phyloP scores from a whole-genome alignment of 2,888 invertebrate genomes.

The Habrosyne pyritoides region DNA sequence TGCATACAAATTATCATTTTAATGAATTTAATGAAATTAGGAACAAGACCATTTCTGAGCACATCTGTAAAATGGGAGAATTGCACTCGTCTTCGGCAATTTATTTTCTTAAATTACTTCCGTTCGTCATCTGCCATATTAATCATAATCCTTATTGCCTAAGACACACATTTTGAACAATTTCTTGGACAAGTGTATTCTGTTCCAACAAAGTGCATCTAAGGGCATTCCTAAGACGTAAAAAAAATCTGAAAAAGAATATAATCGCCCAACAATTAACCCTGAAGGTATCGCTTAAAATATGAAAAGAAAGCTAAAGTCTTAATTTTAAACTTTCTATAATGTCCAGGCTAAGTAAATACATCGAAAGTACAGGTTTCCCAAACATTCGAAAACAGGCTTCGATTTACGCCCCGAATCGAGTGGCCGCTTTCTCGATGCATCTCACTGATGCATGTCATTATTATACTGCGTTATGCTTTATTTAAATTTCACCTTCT shows the following conservation, averaged over 20 bases:
- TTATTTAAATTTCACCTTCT: constrained; percentile 84
- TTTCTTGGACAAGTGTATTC: no score
- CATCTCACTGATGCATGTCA: constrained; percentile 75
- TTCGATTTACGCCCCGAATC: constrained; percentile 15
- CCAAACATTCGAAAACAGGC: constrained; percentile 7
- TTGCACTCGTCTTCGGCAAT: no score
- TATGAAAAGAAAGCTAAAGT: background rate
- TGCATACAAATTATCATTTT: no score
- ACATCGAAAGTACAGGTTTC: constrained; percentile 11
- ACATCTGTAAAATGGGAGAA: no score
- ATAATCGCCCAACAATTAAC: background rate
- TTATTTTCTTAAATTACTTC: background rate
- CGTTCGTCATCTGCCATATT: no score
- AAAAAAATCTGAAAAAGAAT: background rate
- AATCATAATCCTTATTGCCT: no score
- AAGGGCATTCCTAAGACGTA: no score
- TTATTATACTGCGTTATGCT: constrained; percentile 73
- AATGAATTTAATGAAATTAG: no score
- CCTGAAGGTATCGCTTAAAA: background rate
- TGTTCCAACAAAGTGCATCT: no score
- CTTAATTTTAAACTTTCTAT: background rate
- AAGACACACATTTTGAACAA: no score
- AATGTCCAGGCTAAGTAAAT: background rate
- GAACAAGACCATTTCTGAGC: no score
- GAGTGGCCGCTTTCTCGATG: constrained; percentile 67